Evolutionary conservation across 2,113 vertebrate genomes (phyloP).

Genomic region (Elanus axillaris): DNA sequence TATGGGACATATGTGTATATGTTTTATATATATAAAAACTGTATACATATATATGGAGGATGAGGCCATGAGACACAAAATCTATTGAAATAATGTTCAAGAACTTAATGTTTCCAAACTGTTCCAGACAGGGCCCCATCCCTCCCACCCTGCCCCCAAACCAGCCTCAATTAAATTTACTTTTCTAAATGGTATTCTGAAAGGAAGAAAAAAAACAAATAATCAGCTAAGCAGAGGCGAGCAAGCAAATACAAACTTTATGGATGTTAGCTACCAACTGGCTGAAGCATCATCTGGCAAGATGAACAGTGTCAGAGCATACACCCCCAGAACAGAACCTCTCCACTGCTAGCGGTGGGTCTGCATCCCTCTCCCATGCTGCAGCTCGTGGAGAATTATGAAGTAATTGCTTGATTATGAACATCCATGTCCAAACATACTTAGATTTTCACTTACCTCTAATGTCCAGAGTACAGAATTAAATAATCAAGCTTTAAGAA

Average conservation of each 20-base stretch:
- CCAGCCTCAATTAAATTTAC: background rate
- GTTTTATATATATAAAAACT: background rate
- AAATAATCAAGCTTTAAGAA: background rate
- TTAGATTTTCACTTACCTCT: background rate
- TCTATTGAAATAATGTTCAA: background rate
- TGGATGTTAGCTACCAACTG: too few species aligned
- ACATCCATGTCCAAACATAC: background rate
- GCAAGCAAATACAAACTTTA: rapidly evolving
- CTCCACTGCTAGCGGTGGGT: rapidly evolving
- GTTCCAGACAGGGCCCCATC: background rate
- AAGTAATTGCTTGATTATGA: background rate
- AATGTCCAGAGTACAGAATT: background rate
- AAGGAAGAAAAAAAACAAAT: background rate
- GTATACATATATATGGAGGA: too few species aligned
- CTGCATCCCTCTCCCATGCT: rapidly evolving
- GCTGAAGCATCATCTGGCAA: background rate
- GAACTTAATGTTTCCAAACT: too few species aligned
- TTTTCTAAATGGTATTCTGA: background rate
- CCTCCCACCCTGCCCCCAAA: rapidly evolving
- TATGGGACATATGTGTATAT: rapidly evolving
- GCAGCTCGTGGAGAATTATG: background rate
- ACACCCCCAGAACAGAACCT: rapidly evolving
- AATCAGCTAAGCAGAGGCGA: background rate
- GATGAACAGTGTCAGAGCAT: rapidly evolving
- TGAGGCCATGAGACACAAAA: background rate